Evolutionary conservation across 2,888 invertebrate genomes (phyloP).

Genomic region (Capitulum mitella): DNA sequence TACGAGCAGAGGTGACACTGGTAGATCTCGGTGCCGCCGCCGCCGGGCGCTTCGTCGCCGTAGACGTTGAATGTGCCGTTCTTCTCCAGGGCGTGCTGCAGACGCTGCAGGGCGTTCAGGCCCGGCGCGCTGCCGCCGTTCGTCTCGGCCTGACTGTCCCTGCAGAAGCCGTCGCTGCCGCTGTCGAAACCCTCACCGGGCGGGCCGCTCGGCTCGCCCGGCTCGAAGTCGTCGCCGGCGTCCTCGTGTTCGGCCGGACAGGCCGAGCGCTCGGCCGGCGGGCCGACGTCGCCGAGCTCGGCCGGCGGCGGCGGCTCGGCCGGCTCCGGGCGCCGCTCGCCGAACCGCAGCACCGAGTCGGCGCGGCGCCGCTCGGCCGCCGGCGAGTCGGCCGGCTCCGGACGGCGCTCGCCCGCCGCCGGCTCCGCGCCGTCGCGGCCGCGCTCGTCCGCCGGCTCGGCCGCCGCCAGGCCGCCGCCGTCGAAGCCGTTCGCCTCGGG

Average conservation of each 20-base stretch:
- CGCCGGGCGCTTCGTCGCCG: constrained; percentile 32
- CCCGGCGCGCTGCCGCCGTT: constrained; percentile 20
- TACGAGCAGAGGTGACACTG: constrained; percentile 51
- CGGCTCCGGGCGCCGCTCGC: neutral
- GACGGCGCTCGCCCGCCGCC: neutral
- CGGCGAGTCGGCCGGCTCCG: neutral
- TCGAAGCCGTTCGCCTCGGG: neutral
- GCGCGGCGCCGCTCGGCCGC: neutral
- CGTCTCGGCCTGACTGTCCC: neutral
- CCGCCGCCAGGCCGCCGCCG: neutral
- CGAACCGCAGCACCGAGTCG: constrained; percentile 6
- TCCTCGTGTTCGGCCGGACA: neutral
- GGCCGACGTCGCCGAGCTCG: neutral
- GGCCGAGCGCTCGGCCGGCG: too few species aligned
- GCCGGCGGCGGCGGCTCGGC: neutral
- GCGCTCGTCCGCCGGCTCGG: neutral
- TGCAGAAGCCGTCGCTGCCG: too few species aligned
- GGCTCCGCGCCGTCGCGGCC: too few species aligned
- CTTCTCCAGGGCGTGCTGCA: constrained; percentile 33
- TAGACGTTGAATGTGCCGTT: constrained; percentile 31
- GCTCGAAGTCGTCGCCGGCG: neutral
- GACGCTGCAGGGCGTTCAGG: constrained; percentile 32
- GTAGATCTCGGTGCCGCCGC: constrained; percentile 39
- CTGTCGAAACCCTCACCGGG: too few species aligned
- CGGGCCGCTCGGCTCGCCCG: neutral